Evolutionary conservation across 35 echinoderm and acorn worm genomes (phyloP).

Genomic region (Stichopus chloronotus): DNA sequence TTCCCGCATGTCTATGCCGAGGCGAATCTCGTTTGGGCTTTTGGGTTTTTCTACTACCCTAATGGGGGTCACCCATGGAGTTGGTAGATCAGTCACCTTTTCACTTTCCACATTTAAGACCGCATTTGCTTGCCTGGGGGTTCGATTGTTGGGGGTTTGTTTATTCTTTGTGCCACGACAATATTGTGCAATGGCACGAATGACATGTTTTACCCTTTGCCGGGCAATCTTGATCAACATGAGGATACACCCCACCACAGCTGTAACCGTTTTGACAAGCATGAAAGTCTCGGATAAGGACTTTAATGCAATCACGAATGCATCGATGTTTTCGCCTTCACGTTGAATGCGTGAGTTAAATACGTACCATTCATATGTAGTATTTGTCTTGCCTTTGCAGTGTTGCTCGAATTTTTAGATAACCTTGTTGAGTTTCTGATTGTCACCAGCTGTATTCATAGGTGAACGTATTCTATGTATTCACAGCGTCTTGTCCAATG

Average conservation of each 20-base stretch:
- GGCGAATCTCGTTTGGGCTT: constrained; percentile 41
- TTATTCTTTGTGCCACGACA: constrained; percentile 5
- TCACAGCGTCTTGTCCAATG: constrained; percentile 64
- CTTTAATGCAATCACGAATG: constrained; percentile 47
- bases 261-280: not conserved
- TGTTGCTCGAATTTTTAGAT: constrained; percentile 59
- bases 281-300: constrained; percentile 60
- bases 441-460: constrained; percentile 44
- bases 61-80: constrained; percentile 52
- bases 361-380: constrained; percentile 69
- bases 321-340: constrained; percentile 72
- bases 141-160: not conserved
- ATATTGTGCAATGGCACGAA: constrained; percentile 31
- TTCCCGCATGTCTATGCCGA: constrained; percentile 55
- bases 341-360: constrained; percentile 67
- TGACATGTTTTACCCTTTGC: constrained; percentile 44
- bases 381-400: constrained; percentile 66
- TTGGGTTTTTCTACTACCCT: constrained; percentile 51
- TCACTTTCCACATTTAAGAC: constrained; percentile 15
- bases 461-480: constrained; percentile 73
- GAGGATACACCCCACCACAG: constrained; percentile 32
- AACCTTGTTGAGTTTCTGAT: constrained; percentile 2
- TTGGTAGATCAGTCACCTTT: constrained; percentile 15
- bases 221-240: constrained; percentile 46
- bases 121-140: constrained; percentile 18